phyloP scores from a whole-genome alignment of 2,113 vertebrate genomes.

The Aegotheles bennettii region DNA sequence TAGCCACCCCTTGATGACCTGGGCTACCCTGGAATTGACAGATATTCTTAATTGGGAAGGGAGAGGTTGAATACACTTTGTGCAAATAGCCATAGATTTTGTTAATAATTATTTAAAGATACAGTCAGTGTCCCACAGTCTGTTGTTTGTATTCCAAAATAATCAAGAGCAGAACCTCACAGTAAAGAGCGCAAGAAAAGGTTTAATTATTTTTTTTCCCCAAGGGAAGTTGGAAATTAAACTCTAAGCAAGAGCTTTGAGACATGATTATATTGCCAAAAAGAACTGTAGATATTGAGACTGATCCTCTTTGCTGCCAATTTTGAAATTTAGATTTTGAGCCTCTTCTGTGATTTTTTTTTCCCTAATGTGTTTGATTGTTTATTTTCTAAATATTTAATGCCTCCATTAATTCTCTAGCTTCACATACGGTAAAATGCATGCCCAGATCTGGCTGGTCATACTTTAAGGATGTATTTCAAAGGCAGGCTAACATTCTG shows the following conservation, averaged over 20 bases:
- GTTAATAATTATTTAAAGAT: background rate
- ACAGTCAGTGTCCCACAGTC: background rate
- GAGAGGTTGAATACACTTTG: background rate
- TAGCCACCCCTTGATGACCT: conserved; percentile 25
- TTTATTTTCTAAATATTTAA: background rate
- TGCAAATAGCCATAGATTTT: background rate
- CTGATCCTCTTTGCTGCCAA: background rate
- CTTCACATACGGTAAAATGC: background rate
- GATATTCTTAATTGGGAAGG: background rate
- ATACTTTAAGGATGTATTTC: background rate
- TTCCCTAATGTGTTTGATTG: background rate
- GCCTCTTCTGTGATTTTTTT: background rate
- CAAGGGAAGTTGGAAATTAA: background rate
- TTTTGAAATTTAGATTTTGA: background rate
- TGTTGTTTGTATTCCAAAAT: background rate
- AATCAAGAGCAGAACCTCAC: background rate
- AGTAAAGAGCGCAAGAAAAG: background rate
- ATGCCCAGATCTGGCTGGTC: background rate
- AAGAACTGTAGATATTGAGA: background rate
- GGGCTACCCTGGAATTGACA: background rate
- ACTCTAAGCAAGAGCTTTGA: background rate
- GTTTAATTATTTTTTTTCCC: background rate
- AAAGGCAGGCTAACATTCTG: background rate
- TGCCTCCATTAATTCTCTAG: background rate
- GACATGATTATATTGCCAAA: background rate